Evolutionary conservation across 2,113 vertebrate genomes (phyloP).

Genomic region (Paralichthys olivaceus): DNA sequence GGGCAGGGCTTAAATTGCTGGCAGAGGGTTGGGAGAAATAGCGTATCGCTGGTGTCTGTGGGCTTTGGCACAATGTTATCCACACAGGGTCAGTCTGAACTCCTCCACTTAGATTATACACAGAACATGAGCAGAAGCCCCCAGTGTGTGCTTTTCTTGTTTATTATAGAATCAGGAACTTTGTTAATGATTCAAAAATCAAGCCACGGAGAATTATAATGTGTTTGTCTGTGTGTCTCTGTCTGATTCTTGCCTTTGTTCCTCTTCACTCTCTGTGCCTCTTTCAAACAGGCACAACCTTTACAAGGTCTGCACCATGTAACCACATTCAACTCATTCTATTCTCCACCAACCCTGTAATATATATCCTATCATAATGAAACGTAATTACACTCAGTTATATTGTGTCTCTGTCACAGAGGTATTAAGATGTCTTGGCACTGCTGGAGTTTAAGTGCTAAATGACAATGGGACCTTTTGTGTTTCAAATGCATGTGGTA

Average conservation of each 20-base stretch:
- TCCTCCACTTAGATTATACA: slow-evolving; percentile 35
- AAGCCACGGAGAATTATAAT: not conserved
- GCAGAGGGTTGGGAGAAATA: slow-evolving; percentile 47
- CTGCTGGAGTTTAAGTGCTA: not conserved
- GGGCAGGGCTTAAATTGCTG: slow-evolving; percentile 60
- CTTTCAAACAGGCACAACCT: not conserved
- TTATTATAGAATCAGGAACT: slow-evolving; percentile 13
- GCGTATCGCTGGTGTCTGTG: slow-evolving; percentile 44
- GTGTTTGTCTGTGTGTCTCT: slow-evolving; percentile 5
- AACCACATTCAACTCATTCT: not conserved
- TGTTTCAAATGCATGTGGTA: not conserved
- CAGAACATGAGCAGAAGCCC: slow-evolving; percentile 27
- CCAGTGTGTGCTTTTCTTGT: slow-evolving; percentile 1
- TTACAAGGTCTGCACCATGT: not conserved
- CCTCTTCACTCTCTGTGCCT: not conserved
- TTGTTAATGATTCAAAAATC: slow-evolving; percentile 21
- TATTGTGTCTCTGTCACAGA: not conserved
- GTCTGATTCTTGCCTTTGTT: slow-evolving; percentile 5
- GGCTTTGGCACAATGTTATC: slow-evolving; percentile 39
- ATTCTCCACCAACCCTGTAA: not conserved
- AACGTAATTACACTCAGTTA: not conserved
- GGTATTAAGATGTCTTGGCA: not conserved
- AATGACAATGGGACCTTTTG: not conserved
- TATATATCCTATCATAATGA: not conserved
- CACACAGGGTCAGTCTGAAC: slow-evolving; percentile 41